A percentile compares a stretch with the other conserved stretches of the same genome.
Conservation (phyloP, 2,113 vertebrate species). For the Anhinga rufa region DNA sequence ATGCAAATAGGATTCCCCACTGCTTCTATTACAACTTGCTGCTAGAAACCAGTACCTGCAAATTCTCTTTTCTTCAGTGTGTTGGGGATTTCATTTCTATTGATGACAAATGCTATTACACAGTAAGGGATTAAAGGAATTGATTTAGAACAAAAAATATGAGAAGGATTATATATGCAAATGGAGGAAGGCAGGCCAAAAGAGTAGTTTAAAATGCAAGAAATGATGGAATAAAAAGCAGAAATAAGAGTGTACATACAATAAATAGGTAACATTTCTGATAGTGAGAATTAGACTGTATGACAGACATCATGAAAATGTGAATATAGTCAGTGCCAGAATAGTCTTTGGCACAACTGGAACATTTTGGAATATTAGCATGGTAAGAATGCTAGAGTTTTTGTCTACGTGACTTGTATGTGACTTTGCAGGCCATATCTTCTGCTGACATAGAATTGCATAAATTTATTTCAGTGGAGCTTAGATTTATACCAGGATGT, state of each 20-base stretch:
- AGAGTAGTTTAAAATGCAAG: neutral
- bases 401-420: neutral
- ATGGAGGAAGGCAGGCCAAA: neutral
- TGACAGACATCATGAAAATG: neutral
- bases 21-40: conserved; percentile 45
- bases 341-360: neutral
- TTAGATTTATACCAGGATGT: neutral
- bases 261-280: neutral
- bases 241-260: neutral
- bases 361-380: neutral
- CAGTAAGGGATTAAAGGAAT: conserved; percentile 38
- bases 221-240: neutral
- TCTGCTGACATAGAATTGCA: neutral
- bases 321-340: neutral
- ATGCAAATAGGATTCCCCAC: conserved; percentile 42
- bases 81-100: conserved; percentile 44
- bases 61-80: conserved; percentile 17
- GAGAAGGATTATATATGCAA: conserved; percentile 43
- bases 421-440: neutral
- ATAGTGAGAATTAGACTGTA: neutral
- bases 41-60: conserved; percentile 17
- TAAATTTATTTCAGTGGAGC: neutral
- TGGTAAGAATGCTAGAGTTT: neutral
- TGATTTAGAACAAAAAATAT: conserved; percentile 31
- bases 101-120: conserved; percentile 51